phyloP scores from a whole-genome alignment of 2,113 vertebrate genomes.

The Pao palembangensis region DNA sequence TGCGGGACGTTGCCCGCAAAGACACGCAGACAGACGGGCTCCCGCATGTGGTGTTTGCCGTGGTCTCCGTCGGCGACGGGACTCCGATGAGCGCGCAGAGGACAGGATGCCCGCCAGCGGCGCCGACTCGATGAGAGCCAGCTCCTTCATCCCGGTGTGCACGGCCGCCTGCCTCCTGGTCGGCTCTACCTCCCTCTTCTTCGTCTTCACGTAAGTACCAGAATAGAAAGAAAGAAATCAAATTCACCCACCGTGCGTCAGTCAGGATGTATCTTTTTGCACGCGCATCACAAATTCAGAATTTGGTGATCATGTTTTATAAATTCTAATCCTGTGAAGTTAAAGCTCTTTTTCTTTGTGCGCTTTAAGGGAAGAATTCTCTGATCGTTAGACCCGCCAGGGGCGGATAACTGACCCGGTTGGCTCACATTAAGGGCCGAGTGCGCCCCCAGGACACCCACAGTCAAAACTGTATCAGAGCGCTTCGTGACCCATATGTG shows the following conservation, averaged over 20 bases:
- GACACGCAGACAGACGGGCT: background rate
- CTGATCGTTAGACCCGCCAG: constrained; percentile 12
- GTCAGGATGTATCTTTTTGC: background rate
- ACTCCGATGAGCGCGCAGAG: constrained; percentile 74
- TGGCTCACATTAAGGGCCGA: constrained; percentile 23
- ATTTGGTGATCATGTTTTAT: too few species aligned
- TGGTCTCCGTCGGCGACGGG: constrained; percentile 27
- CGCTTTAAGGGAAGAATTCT: too few species aligned
- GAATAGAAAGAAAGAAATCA: background rate
- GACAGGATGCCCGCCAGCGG: constrained; percentile 91
- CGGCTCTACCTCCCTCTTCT: constrained; percentile 91
- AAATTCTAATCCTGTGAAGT: too few species aligned
- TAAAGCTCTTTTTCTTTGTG: background rate
- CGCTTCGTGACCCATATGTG: constrained; percentile 13
- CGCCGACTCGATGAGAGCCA: constrained; percentile 85
- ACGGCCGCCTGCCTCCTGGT: constrained; percentile 87
- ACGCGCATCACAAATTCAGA: too few species aligned
- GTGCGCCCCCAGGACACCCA: constrained; percentile 28
- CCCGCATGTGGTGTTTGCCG: background rate
- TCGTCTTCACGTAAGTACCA: constrained; percentile 94
- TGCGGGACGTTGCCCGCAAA: constrained; percentile 1
- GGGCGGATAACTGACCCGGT: constrained; percentile 43
- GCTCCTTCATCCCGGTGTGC: constrained; percentile 92
- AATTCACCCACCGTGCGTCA: background rate
- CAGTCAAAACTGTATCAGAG: constrained; percentile 16